Conservation (phyloP, 2,888 invertebrate genomes). For the Meliscaeva auricollis region DNA sequence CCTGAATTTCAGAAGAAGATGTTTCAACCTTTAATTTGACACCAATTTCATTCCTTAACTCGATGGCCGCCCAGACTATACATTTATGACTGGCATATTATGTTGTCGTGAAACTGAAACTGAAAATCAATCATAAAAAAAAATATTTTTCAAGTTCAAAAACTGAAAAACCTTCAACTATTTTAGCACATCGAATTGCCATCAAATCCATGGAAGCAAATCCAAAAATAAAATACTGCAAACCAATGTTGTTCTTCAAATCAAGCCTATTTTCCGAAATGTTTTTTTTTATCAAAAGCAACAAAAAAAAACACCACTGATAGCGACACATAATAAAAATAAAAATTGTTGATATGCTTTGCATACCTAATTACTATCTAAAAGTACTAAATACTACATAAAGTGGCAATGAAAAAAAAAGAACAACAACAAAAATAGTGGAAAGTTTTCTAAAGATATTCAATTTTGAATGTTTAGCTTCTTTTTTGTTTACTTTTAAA, state of each 20-base stretch:
- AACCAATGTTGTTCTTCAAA: conserved; percentile 6
- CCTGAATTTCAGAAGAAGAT: no score
- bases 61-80: no score
- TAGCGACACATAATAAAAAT: conserved; percentile 23
- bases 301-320: background rate
- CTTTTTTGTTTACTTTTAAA: background rate
- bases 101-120: no score
- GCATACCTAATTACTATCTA: conserved; percentile 10
- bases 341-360: conserved; percentile 12
- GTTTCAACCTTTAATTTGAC: no score
- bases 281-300: background rate
- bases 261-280: conserved; percentile 6
- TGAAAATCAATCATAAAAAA: conserved; percentile 7
- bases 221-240: background rate
- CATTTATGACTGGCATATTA: no score
- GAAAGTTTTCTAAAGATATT: background rate
- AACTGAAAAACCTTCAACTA: background rate
- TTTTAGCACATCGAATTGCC: background rate
- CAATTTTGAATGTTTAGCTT: background rate
- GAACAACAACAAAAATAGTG: background rate
- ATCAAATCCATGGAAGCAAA: background rate
- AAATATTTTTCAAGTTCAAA: conserved; percentile 2
- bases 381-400: background rate
- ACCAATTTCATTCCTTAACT: no score
- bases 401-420: conserved; percentile 4